Base-by-base conservation (phyloP, 92 coral and sea anemone genomes). In the Paramuricea clavata region DNA sequence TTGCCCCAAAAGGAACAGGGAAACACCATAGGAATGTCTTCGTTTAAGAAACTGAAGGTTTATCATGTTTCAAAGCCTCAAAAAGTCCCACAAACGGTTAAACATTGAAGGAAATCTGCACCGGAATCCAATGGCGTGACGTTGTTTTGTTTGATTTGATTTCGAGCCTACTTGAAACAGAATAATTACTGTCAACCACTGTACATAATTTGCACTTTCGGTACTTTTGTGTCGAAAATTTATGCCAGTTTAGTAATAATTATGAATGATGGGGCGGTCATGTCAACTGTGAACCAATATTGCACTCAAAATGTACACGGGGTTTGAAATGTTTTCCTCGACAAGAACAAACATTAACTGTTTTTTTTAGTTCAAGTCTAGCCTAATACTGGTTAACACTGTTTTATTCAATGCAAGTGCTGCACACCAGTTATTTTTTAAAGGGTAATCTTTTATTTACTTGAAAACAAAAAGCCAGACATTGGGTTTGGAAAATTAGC, bases 171-270 rank as follows among this genome's bases (percentile, higher is more conserved):
- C 72, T 65, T 12, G n/a, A 65, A 12, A 31, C 41, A 16, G 41
- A 15, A 65, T 65, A 65, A 65, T 65, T 65, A 30, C 27, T 65
- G 72, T 65, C 72, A 26, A 28, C 9, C 36, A 26, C 28, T 65
- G 36, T 1, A 15, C 27, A 65, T 65, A 65, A 65, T 65, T 65
- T 33, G 19, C 72, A 65, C 17, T 54, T 26, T 65, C 72, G 72
- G 72, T 33, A 12, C 16, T 16, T 16, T 31, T 65, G 41, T 11
- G 36, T 65, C 39, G 5, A 0, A 65, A 33, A 65, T 65, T 65
- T 65, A 65, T 65, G 31, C 72, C 72, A 65, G 39, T 65, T 27
- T 28, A 28, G 72, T 26, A 31, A 65, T 65, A 65, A 65, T 65
- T 65, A 65, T 27, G 6, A 30, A 31, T 31, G 23, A 54, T 21